Conservation (phyloP, 1,140 invertebrate genomes). For the Belonocnema kinseyi region DNA sequence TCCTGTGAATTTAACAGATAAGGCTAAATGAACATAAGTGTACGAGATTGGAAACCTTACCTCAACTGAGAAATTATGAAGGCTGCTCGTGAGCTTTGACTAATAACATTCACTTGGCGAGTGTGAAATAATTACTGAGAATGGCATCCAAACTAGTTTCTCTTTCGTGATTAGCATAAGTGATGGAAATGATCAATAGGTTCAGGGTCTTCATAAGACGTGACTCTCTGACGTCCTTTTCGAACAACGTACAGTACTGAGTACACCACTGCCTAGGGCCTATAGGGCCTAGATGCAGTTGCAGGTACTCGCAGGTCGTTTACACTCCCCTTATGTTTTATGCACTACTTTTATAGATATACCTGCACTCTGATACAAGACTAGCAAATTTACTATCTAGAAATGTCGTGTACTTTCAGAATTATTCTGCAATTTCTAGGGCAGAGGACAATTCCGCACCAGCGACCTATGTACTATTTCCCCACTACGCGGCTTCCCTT, state of each 20-base stretch:
- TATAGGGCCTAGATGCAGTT: not conserved
- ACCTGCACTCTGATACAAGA: slow-evolving; percentile 8
- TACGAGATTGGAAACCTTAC: not conserved
- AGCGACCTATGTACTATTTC: too few species aligned
- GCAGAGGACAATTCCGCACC: too few species aligned
- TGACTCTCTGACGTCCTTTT: slow-evolving; percentile 41
- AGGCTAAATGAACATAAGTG: too few species aligned
- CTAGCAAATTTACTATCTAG: slow-evolving; percentile 33
- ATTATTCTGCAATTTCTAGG: too few species aligned
- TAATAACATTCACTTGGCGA: slow-evolving; percentile 67
- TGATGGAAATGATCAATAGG: slow-evolving; percentile 71
- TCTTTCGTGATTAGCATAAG: slow-evolving; percentile 64
- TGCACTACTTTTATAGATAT: too few species aligned
- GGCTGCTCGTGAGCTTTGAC: slow-evolving; percentile 36
- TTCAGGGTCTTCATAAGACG: slow-evolving; percentile 49
- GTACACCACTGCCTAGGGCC: not conserved
- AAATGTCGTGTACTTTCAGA: too few species aligned
- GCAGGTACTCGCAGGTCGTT: slow-evolving; percentile 1
- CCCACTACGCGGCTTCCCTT: too few species aligned
- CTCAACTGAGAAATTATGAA: not conserved
- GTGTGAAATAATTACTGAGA: slow-evolving; percentile 72
- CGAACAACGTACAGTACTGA: not conserved
- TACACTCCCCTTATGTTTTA: not conserved
- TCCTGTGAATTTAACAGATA: too few species aligned
- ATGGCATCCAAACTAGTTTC: slow-evolving; percentile 66